phyloP scores from a whole-genome alignment of 2,797 vertebrate species.

The Mionectes olivaceus region DNA sequence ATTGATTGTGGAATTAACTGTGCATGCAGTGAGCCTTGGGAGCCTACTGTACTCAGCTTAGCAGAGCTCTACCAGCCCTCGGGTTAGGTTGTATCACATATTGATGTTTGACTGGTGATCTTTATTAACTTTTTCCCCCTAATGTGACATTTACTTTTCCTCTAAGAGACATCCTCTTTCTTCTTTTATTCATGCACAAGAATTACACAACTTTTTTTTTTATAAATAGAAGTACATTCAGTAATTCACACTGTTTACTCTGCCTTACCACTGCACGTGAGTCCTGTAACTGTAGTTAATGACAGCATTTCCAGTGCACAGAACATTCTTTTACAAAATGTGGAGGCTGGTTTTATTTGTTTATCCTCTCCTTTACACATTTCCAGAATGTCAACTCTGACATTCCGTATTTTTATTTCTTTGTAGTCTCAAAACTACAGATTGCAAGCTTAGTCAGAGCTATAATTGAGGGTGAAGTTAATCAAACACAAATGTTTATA shows the following conservation, averaged over 20 bases:
- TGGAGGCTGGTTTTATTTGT: constrained; percentile 10
- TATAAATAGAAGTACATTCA: not conserved
- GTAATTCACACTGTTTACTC: not conserved
- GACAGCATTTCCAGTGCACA: not conserved
- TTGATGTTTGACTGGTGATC: not conserved
- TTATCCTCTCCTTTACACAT: constrained; percentile 10
- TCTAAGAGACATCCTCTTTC: not conserved
- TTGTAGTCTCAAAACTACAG: constrained; percentile 11
- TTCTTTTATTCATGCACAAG: not conserved
- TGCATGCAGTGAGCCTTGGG: not conserved
- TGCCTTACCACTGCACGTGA: not conserved
- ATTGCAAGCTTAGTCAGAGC: constrained; percentile 32
- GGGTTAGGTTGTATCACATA: not conserved
- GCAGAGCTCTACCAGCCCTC: not conserved
- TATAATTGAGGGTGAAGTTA: constrained; percentile 30
- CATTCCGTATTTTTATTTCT: constrained; percentile 2
- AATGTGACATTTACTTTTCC: not conserved
- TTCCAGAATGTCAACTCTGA: constrained; percentile 24
- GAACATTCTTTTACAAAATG: not conserved
- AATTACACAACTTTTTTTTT: not conserved
- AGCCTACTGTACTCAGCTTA: not conserved
- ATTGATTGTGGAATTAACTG: not conserved
- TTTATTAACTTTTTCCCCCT: constrained; percentile 11
- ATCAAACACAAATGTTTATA: constrained; percentile 49
- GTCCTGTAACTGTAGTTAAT: not conserved